Evolutionary conservation across 2,888 invertebrate species (phyloP).

Genomic region (Teleogryllus oceanicus): DNA sequence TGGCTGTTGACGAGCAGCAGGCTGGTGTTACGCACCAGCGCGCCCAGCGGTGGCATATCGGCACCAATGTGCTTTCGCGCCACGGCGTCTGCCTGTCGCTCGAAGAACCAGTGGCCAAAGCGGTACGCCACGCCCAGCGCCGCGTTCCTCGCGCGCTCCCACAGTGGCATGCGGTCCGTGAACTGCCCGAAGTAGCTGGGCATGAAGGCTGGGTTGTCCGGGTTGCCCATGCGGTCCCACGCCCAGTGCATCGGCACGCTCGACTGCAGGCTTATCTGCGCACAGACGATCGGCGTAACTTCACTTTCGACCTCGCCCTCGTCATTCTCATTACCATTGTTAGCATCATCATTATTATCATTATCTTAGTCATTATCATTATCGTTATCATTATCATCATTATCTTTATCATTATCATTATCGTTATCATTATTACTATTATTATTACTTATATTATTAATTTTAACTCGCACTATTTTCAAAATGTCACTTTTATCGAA

Average conservation of each 20-base stretch:
- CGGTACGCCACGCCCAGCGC: not conserved
- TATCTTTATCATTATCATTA: too few relatives aligned
- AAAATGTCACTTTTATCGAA: too few relatives aligned
- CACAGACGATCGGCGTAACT: not conserved
- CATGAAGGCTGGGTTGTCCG: conserved; percentile 39
- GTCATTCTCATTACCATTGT: too few relatives aligned
- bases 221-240: conserved; percentile 35
- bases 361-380: too few relatives aligned
- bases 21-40: conserved; percentile 50
- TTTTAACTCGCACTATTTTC: too few relatives aligned
- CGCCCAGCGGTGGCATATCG: conserved; percentile 44
- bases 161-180: conserved; percentile 33
- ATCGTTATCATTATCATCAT: too few relatives aligned
- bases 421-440: too few relatives aligned
- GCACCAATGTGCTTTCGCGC: conserved; percentile 41
- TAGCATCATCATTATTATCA: too few relatives aligned
- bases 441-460: too few relatives aligned
- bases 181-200: conserved; percentile 36
- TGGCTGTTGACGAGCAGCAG: conserved; percentile 52
- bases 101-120: not conserved
- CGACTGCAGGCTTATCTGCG: conserved; percentile 35
- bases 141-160: conserved; percentile 30
- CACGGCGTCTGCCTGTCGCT: conserved; percentile 37
- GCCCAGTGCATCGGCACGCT: conserved; percentile 39
- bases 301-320: not conserved